A percentile compares a stretch with the other conserved stretches of the same genome.
These are phyloP conservation scores for Hapalemur alaotrensis DNA, from an alignment of 2,797 vertebrate species.

Conservation along the genomic window DNA sequence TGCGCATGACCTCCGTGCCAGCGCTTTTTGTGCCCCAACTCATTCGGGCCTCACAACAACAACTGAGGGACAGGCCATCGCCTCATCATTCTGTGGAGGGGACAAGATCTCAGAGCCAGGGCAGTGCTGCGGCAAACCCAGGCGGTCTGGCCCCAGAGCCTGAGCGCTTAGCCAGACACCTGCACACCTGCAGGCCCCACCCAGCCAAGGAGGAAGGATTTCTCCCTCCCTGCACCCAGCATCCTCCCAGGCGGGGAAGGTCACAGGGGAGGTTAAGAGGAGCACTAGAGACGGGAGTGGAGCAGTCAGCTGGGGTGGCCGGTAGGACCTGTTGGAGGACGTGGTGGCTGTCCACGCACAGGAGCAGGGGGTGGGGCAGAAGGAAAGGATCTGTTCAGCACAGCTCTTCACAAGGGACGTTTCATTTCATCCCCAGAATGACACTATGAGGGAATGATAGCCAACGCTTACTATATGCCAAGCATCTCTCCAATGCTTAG, in stretches of 20 bases:
- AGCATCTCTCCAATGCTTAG: not conserved
- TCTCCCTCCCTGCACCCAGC: too few species aligned
- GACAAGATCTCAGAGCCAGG: not conserved
- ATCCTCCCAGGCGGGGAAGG: not conserved
- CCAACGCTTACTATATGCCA: not conserved
- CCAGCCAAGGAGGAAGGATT: not conserved
- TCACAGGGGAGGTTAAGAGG: not conserved
- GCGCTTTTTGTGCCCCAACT: not conserved
- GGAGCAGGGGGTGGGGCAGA: not conserved
- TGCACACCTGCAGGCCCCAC: not conserved
- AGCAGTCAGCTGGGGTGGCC: slow-evolving; percentile 21
- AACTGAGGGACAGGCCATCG: not conserved
- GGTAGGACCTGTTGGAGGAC: not conserved
- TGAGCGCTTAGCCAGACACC: not conserved
- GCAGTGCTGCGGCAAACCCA: not conserved
- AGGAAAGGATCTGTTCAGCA: not conserved
- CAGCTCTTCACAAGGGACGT: not conserved
- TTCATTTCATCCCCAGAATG: not conserved
- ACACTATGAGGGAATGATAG: not conserved
- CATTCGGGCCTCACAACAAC: not conserved
- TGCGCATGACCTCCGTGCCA: not conserved
- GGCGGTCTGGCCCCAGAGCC: not conserved
- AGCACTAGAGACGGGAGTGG: not conserved
- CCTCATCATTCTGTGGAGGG: not conserved
- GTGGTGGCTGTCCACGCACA: not conserved